Evolutionary conservation across 1,140 invertebrate species (phyloP).

Genomic region (Calephelis virginiensis): DNA sequence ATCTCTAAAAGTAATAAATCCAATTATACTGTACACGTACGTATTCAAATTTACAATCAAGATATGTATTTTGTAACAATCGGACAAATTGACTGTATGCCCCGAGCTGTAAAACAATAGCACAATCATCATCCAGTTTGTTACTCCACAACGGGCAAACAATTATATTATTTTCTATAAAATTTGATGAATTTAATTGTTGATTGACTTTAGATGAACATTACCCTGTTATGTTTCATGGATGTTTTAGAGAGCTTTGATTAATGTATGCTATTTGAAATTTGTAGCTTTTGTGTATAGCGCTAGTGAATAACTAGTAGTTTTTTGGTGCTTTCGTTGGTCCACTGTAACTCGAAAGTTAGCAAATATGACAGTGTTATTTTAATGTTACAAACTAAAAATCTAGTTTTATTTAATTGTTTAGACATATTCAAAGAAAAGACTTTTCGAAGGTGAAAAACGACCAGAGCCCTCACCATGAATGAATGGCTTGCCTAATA

Average conservation of each 20-base stretch:
- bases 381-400: too few species aligned
- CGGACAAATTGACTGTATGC: conserved; percentile 68
- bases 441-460: too few species aligned
- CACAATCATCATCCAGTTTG: conserved; percentile 70
- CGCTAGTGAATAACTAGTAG: too few species aligned
- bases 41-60: conserved; percentile 58
- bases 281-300: background rate
- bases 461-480: too few species aligned
- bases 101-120: conserved; percentile 60
- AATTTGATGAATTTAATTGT: conserved; percentile 33
- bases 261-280: background rate
- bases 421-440: too few species aligned
- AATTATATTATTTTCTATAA: conserved; percentile 61
- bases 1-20: conserved; percentile 33
- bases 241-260: conserved; percentile 4
- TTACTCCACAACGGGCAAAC: conserved; percentile 52
- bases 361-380: too few species aligned
- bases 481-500: too few species aligned
- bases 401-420: too few species aligned
- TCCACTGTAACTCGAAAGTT: too few species aligned
- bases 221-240: background rate
- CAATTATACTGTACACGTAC: conserved; percentile 30
- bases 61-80: conserved; percentile 68
- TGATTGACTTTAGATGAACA: conserved; percentile 3
- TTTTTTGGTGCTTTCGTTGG: too few species aligned